Base-by-base conservation (phyloP, 2,113 vertebrate genomes). In the Chaetops frenatus region DNA sequence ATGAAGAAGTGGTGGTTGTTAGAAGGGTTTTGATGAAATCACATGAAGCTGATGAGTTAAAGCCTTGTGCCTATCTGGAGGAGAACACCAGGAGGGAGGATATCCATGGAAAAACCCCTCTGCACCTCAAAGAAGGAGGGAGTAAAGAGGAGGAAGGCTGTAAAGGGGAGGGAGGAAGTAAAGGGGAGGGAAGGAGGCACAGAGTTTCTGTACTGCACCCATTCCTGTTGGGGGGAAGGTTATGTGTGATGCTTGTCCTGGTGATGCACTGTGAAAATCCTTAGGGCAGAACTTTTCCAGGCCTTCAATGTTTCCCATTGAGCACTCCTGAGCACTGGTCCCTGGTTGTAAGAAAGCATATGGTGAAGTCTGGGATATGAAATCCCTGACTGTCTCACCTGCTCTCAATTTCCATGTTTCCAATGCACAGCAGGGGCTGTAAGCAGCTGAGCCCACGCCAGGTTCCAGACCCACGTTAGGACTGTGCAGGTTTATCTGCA, bases 151-250 rank as follows among this genome's bases (percentile, higher is more conserved):
- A 15, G 7, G 7, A 10, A 35, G 36, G 28, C 36, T 29, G 50
- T 27, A 24, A 48, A 48, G 47, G 47, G 45, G 21, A 47, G 45
- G 56, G 54, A 40, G 6, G 28, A 36, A 53, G 50, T 27, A 24
- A 48, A 48, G 47, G 47, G 45, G 21, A 47, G 45, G 57, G 60
- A 80, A 24, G 10, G 9, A 27, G 14, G 9, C 18, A 35, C 27
- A 31, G 40, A 27, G 23, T 47, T 78, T 81, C 33, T 1, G 0
- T 29, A 15, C 31, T 4, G 2, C 1, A 1, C 29, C 0, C 1
- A 19, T 88, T 72, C 25, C 57, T 29, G 24, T 0, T 1, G 47
- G 33, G 16, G 14, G 10, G 38, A 38, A 58, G 23, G 33, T 47
- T 53, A 23, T 2, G 13, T 4, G 8, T 15, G 12, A 8, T 28